Evolutionary conservation across 2,113 vertebrate species (phyloP), one percentile per base, ranked within the genome.

Genomic region (Rallus limicola): DNA sequence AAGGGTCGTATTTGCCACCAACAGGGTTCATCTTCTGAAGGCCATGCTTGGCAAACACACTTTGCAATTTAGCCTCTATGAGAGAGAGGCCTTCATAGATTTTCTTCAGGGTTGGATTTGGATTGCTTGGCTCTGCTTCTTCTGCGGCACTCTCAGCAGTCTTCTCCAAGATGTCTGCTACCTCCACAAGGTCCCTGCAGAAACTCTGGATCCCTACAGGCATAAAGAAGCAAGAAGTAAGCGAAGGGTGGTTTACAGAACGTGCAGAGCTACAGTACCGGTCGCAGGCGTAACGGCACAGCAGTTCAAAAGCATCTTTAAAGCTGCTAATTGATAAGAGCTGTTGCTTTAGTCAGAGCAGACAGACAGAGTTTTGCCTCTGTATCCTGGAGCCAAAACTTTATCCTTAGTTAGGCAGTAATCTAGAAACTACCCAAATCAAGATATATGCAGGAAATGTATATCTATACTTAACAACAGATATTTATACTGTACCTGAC

Each of bases 101-200:
- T 78, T 98, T 98, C 88, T 98, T 94, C 52, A 98, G 89, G 33
- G 97, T 69, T 36, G 98, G 81, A 83, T 87, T 97, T 69, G 98
- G 97, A n/a, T 97, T 97, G n/a, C 77, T 94, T 7, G 89, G 90
- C 28, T 97, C 95, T 0, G 91, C 65, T 31, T 96, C 97, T 52
- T 95, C 93, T n/a, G 97, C 96, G 1, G 98, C 91, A 11, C 90
- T 96, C 65, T 93, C 96, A 0, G 98, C 40, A 0, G 98, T 98
- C 77, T 98, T 97, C 93, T 99, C 98, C 87, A 99, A 74, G 72
- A 99, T 97, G 95, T 99, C 99, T 44, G 98, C 98, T 9, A 99
- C 98, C 76, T 99, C 98, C 76, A 99, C 98, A 40, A 99, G 92
- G 96, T 99, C 99, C 70, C 98, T 98, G 95, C 99, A 99, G 93